phyloP scores from a whole-genome alignment of 2,113 vertebrate genomes.

The Myiopsitta monachus region DNA sequence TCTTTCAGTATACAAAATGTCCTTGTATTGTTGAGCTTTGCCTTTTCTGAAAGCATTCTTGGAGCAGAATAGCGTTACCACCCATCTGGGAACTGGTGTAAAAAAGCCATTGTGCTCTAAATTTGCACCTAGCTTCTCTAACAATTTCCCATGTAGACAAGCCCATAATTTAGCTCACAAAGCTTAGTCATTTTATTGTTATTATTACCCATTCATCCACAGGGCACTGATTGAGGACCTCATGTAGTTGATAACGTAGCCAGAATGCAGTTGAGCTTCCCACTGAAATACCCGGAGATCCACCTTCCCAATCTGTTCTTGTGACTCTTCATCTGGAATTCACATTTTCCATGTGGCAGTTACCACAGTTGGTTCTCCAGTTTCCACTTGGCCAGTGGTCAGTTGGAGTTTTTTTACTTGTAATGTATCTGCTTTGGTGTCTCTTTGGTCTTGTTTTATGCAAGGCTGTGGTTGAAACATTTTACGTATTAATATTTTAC shows the following conservation, averaged over 20 bases:
- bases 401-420: slow-evolving; percentile 26
- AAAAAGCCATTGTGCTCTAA: not conserved
- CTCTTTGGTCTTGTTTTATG: slow-evolving; percentile 51
- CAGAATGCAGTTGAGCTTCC: not conserved
- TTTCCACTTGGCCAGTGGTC: slow-evolving; percentile 59
- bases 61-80: not conserved
- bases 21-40: not conserved
- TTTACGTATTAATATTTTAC: slow-evolving; percentile 30
- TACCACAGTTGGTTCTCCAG: slow-evolving; percentile 6
- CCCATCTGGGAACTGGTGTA: not conserved
- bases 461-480: slow-evolving; percentile 43
- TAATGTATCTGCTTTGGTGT: slow-evolving; percentile 49
- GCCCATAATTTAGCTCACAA: not conserved
- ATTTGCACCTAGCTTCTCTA: slow-evolving; percentile 20
- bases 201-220: not conserved
- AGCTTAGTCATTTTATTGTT: not conserved
- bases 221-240: not conserved
- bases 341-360: slow-evolving; percentile 6
- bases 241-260: not conserved
- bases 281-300: not conserved
- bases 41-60: not conserved
- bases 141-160: not conserved
- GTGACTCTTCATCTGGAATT: not conserved
- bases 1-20: not conserved
- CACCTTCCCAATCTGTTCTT: not conserved